Conservation (phyloP, 2,888 invertebrate species). For the Buathra laborator region DNA sequence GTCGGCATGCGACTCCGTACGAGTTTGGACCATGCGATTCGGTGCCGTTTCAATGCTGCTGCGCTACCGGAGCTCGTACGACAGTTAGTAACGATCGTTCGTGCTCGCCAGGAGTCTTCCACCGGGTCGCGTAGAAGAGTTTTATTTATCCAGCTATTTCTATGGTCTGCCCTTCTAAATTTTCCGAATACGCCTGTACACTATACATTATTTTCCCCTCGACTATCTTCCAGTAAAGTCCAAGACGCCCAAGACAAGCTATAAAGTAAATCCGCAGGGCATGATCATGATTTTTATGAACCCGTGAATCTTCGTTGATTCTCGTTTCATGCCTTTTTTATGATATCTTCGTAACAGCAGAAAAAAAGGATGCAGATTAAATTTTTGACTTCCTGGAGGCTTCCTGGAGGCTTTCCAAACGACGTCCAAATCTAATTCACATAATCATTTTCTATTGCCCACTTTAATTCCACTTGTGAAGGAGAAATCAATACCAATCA, state of each 20-base stretch:
- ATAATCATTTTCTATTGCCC: too few relatives aligned
- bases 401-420: too few relatives aligned
- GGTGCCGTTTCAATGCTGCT: slow-evolving; percentile 51
- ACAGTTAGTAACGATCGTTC: slow-evolving; percentile 69
- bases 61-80: slow-evolving; percentile 42
- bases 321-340: neutral
- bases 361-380: neutral
- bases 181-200: slow-evolving; percentile 48
- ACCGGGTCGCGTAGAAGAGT: slow-evolving; percentile 21
- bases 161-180: slow-evolving; percentile 54
- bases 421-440: too few relatives aligned
- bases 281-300: slow-evolving; percentile 2
- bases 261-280: slow-evolving; percentile 4
- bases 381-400: too few relatives aligned
- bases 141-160: slow-evolving; percentile 59
- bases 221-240: neutral
- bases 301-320: neutral
- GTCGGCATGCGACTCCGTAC: slow-evolving; percentile 56
- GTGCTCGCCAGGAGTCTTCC: slow-evolving; percentile 52
- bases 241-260: neutral
- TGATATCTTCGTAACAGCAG: neutral
- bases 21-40: slow-evolving; percentile 59
- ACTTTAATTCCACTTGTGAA: too few relatives aligned
- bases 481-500: too few relatives aligned
- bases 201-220: neutral